phyloP scores from a whole-genome alignment of 1,140 invertebrate genomes.

The Drosophila sucinea region DNA sequence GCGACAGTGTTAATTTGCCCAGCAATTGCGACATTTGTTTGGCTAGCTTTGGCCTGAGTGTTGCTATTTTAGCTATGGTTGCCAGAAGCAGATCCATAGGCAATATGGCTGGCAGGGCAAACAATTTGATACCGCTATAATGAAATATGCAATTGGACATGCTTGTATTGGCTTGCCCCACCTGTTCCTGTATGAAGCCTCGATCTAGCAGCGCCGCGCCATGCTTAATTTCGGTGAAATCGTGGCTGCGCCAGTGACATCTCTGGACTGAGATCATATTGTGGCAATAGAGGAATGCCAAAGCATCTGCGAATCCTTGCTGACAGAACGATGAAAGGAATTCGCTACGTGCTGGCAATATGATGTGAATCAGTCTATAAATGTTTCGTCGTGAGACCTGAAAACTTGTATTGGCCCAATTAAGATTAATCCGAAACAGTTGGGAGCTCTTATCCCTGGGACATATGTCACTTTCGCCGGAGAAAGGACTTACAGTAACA shows the following conservation, averaged over 20 bases:
- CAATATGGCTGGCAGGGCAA: constrained; percentile 85
- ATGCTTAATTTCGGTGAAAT: constrained; percentile 84
- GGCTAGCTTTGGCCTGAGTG: constrained; percentile 59
- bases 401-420: constrained; percentile 97
- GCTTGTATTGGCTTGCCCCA: constrained; percentile 95
- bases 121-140: constrained; percentile 89
- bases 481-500: constrained; percentile 98
- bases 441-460: constrained; percentile 94
- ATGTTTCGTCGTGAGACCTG: constrained; percentile 96
- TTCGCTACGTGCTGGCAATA: constrained; percentile 97
- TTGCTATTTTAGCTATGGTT: constrained; percentile 87
- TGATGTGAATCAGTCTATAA: constrained; percentile 93
- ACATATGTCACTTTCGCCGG: constrained; percentile 99
- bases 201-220: constrained; percentile 69
- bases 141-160: constrained; percentile 94
- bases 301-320: constrained; percentile 98
- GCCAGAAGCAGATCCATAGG: constrained; percentile 93
- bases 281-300: constrained; percentile 95
- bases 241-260: constrained; percentile 88
- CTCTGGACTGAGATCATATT: constrained; percentile 91
- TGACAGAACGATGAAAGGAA: constrained; percentile 97
- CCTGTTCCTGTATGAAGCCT: constrained; percentile 92
- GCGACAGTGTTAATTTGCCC: constrained; percentile 52
- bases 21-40: constrained; percentile 61
- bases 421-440: constrained; percentile 89